Conservation (phyloP, 2,888 invertebrate genomes). For the Meiosimyza decipiens region DNA sequence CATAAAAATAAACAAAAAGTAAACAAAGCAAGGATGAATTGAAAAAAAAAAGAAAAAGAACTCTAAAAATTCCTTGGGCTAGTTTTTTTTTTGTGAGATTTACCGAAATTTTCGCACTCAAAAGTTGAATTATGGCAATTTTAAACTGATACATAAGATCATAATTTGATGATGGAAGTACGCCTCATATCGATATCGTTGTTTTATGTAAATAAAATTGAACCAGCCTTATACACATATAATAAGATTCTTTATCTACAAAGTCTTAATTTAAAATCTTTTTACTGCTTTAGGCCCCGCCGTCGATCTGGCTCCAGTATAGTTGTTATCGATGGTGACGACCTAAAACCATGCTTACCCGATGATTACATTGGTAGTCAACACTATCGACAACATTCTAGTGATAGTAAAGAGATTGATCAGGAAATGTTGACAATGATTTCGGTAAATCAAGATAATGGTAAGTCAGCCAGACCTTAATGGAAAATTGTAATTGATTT, state of each 20-base stretch:
- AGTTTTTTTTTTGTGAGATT: too few species aligned
- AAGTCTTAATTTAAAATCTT: neutral
- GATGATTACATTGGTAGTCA: slow-evolving; percentile 69
- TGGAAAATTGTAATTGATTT: neutral
- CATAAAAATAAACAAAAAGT: too few species aligned
- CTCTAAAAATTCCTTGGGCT: too few species aligned
- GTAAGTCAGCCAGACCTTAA: slow-evolving; percentile 59
- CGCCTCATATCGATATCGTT: too few species aligned
- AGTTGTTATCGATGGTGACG: slow-evolving; percentile 82
- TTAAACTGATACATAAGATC: too few species aligned
- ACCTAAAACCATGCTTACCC: slow-evolving; percentile 71
- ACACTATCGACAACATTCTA: slow-evolving; percentile 69
- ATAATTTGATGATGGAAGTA: too few species aligned
- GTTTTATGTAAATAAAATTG: too few species aligned
- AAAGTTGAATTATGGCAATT: too few species aligned
- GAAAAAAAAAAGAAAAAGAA: too few species aligned
- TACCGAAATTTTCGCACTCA: too few species aligned
- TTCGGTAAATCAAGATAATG: slow-evolving; percentile 73
- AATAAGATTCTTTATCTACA: neutral
- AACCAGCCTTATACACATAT: too few species aligned
- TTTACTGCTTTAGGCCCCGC: slow-evolving; percentile 73
- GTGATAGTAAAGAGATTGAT: slow-evolving; percentile 68
- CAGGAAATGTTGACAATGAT: slow-evolving; percentile 84
- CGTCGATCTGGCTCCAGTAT: slow-evolving; percentile 84
- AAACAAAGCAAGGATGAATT: too few species aligned